phyloP scores from a whole-genome alignment of 2,113 vertebrate genomes.

The Perca fluviatilis region DNA sequence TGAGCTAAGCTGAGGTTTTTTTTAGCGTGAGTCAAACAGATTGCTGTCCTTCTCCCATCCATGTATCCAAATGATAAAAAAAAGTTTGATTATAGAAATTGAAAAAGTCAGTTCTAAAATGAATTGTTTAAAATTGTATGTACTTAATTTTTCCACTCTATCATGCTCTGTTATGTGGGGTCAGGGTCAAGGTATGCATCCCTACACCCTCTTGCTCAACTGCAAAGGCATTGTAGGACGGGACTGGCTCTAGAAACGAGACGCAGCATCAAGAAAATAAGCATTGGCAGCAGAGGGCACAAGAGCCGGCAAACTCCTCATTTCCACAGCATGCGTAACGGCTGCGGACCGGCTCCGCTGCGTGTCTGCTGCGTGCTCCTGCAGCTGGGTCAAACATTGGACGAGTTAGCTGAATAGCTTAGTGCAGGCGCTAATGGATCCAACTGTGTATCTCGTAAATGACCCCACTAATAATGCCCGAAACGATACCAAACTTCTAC shows the following conservation, averaged over 20 bases:
- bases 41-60: not conserved
- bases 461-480: too few relatives aligned
- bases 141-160: not conserved
- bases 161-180: not conserved
- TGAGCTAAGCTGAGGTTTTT: too few relatives aligned
- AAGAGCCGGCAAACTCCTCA: too few relatives aligned
- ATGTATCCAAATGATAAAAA: not conserved
- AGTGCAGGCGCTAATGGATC: too few relatives aligned
- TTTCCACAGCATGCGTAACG: too few relatives aligned
- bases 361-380: too few relatives aligned
- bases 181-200: not conserved
- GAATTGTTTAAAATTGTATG: not conserved
- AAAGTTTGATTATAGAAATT: not conserved
- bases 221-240: not conserved
- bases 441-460: too few relatives aligned
- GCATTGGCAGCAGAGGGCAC: slow-evolving; percentile 27
- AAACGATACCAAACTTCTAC: too few relatives aligned
- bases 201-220: not conserved
- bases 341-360: too few relatives aligned
- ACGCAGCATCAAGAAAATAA: slow-evolving; percentile 12
- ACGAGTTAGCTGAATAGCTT: too few relatives aligned
- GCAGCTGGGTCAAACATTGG: too few relatives aligned
- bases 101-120: not conserved
- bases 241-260: not conserved
- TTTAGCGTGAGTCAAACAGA: not conserved